A percentile compares a stretch with the other conserved stretches of the same genome.
Evolutionary conservation across 2,797 vertebrate species (phyloP).

Genomic region (Anolis apletophallus): DNA sequence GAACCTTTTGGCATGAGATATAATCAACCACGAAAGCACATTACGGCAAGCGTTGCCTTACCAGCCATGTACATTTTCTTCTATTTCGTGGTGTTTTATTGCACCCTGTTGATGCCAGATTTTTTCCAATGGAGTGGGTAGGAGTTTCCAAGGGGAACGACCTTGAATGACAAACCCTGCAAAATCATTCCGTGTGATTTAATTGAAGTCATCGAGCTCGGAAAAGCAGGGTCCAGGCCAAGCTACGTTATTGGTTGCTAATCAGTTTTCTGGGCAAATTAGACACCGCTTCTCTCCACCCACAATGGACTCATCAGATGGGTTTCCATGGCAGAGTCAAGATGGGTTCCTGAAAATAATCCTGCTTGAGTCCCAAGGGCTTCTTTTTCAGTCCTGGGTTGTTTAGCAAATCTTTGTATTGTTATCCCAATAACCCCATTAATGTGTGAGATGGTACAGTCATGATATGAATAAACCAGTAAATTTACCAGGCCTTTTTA

Average conservation of each 20-base stretch:
- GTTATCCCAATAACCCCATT: too few species aligned
- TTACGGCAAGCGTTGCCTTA: neutral
- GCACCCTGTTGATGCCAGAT: constrained; percentile 7
- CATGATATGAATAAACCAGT: too few species aligned
- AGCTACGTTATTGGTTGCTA: constrained; percentile 18
- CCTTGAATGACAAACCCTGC: neutral
- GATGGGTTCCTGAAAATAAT: neutral
- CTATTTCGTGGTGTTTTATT: constrained; percentile 30
- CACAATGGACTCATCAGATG: neutral
- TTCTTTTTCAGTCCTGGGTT: too few species aligned
- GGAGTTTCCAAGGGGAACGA: constrained; percentile 9
- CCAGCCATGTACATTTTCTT: neutral
- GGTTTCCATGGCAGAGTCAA: neutral
- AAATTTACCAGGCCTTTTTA: too few species aligned
- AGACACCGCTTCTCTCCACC: neutral
- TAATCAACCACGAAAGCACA: neutral
- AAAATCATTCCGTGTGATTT: neutral
- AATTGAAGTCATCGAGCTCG: constrained; percentile 27
- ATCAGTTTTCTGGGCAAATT: constrained; percentile 2
- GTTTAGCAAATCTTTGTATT: too few species aligned
- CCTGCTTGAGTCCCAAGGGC: neutral
- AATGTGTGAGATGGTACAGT: too few species aligned
- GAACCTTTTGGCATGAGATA: neutral
- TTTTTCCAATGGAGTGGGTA: neutral
- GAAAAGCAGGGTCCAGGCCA: constrained; percentile 8